Base-by-base conservation (phyloP, 2,113 vertebrate species). In the Equus quagga region DNA sequence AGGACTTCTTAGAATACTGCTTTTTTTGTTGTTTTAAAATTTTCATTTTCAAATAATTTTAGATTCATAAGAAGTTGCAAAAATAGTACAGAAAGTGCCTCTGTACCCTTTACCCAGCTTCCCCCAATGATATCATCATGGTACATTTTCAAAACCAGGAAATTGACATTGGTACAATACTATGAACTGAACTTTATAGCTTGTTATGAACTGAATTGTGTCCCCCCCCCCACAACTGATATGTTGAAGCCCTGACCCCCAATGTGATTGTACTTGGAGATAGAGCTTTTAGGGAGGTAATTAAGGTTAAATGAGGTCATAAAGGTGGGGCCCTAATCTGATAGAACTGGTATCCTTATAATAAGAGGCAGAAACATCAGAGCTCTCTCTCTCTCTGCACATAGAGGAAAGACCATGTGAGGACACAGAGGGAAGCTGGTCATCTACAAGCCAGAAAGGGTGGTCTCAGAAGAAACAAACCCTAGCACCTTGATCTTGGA, bases 31-130 rank as follows among this genome's bases (percentile, higher is more conserved):
- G 33, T 85, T 96, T 96, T 89, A 58, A 96, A 85, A 44, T 76
- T 94, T 87, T 84, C 28, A 60, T 94, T 96, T 89, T 86, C 19
- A 95, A 84, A 89, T 72, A 72, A 70, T 82, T 94, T 95, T 87
- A 87, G 65, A 89, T 3, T 95, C 54, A 76, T 33, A 80, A 78
- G 78, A 69, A 80, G 28, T 58, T 84, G 69, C n/a, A 91, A 92
- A 90, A 79, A 62, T 83, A 82, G 21, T 54, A 88, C 41, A 82
- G 46, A 69, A 24, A 51, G 6, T 73, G 94, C 26, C 60, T 58
- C 7, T 92, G 56, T 82, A 90, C 23, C 28, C 26, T 65, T 78
- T 36, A 51, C 13, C 17, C 36, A 86, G 60, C 33, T 89, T 87
- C 56, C 41, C 19, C 58, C 78, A 89, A n/a, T 85, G 58, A 44